Conservation (phyloP, 2,888 invertebrate genomes). For the Drosophila nr. perissopoda region DNA sequence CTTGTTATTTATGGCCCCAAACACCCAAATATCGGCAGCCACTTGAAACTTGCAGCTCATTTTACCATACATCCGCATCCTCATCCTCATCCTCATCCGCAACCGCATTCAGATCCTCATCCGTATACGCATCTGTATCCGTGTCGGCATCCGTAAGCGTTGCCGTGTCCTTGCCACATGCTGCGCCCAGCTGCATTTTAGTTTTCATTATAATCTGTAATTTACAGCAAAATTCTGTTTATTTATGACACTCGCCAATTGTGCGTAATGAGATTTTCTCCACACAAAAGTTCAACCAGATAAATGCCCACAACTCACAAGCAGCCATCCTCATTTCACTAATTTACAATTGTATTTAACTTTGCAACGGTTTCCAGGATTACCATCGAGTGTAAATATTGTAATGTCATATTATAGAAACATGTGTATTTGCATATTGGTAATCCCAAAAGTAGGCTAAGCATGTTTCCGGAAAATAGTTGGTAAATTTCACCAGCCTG, state of each 20-base stretch:
- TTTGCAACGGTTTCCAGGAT: not conserved
- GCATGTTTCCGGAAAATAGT: not conserved
- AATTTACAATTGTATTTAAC: conserved; percentile 36
- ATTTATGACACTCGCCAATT: conserved; percentile 69
- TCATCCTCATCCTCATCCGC: not conserved
- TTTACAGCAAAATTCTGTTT: conserved; percentile 73
- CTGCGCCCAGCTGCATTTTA: conserved; percentile 70
- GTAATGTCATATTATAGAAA: not conserved
- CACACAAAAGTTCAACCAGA: conserved; percentile 12
- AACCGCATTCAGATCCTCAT: conserved; percentile 11
- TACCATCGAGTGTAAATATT: not conserved
- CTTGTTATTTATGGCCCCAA: conserved; percentile 71
- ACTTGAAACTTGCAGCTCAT: conserved; percentile 14
- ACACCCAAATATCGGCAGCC: conserved; percentile 37
- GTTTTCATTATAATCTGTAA: conserved; percentile 78
- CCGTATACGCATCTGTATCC: conserved; percentile 7
- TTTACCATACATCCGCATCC: conserved; percentile 22
- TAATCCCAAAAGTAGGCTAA: not conserved
- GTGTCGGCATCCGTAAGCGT: conserved; percentile 27
- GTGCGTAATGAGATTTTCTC: conserved; percentile 70
- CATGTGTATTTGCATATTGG: not conserved
- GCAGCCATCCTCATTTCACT: conserved; percentile 38
- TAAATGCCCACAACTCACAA: conserved; percentile 31
- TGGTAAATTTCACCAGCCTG: not conserved
- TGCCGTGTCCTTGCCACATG: conserved; percentile 53